Base-by-base conservation (phyloP, 1,140 invertebrate genomes). In the Pseudachorutes palmiensis region DNA sequence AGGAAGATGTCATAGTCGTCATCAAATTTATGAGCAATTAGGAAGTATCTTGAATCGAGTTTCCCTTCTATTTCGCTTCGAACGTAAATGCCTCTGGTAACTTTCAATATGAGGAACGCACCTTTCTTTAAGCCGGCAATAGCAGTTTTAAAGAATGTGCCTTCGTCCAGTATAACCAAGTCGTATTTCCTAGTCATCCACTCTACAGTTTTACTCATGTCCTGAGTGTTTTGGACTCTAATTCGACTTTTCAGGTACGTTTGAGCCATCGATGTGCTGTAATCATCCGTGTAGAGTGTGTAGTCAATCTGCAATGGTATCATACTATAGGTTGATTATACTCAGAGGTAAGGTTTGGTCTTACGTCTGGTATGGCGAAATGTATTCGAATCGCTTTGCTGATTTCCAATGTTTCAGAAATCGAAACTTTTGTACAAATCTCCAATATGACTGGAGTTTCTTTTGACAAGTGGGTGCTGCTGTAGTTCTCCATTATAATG, bases 341-440 rank as follows among this genome's bases (percentile, higher is more conserved):
- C 3, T 61, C 16, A n/a, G 59, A 14, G 59, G 30, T 9, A 26
- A 61, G 12, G 14, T 61, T 61, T 61, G 5, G 14, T 9, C 59
- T 61, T 61, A 61, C 59, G 22, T 61, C 59, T 28, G 59, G 59
- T 29, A 61, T 61, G 9, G 59, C 59, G 29, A 26, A 61, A 61
- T 61, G 12, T 19, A 26, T 12, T 19, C 59, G 16, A 14, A 61
- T 30, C 3, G 22, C 3, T 29, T 32, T 61, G 29, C 24, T 29
- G 29, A 61, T 61, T 32, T 26, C 19, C 16, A 61, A 29, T 24
- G 59, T 28, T 9, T 61, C 59, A 5, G 59, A 9, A 45, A 12
- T 45, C 9, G 9, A 19, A 12, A 9, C 36, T 19, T 45, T 45
- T 45, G 36, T 45, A 19, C 36, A 45, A 45, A 45, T 19, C 19